Conservation (phyloP, 1,140 invertebrate species). For the Drusus annulatus region DNA sequence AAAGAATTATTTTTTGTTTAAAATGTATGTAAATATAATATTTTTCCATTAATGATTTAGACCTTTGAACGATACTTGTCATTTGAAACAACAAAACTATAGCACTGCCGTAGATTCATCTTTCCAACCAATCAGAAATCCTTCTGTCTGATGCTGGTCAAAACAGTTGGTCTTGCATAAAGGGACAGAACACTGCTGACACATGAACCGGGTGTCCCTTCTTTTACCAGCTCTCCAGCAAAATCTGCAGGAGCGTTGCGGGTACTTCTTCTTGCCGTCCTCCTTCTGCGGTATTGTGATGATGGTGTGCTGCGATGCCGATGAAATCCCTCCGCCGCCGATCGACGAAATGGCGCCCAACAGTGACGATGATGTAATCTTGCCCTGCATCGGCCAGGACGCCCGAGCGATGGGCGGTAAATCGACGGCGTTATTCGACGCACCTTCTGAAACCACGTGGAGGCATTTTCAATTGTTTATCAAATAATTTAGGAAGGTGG, state of each 20-base stretch:
- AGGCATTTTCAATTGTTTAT: slow-evolving; percentile 56
- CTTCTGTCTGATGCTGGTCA: slow-evolving; percentile 65
- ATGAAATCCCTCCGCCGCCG: slow-evolving; percentile 17
- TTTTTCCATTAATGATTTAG: too few species aligned
- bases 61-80: too few species aligned
- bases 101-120: slow-evolving; percentile 22
- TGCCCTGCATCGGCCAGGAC: slow-evolving; percentile 17
- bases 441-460: slow-evolving; percentile 57
- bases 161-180: slow-evolving; percentile 71
- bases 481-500: too few species aligned
- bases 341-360: neutral
- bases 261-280: slow-evolving; percentile 72
- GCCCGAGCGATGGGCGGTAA: slow-evolving; percentile 28
- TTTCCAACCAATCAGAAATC: slow-evolving; percentile 20
- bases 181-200: slow-evolving; percentile 68
- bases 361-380: slow-evolving; percentile 1
- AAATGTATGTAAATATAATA: too few species aligned
- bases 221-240: slow-evolving; percentile 69
- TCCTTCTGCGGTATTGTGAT: slow-evolving; percentile 70
- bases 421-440: slow-evolving; percentile 14
- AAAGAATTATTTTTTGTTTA: too few species aligned
- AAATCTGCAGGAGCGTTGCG: slow-evolving; percentile 68
- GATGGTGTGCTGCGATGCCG: slow-evolving; percentile 63
- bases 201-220: slow-evolving; percentile 70
- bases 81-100: neutral